Percentiles rank a stretch among this genome's conserved stretches.
phyloP scores from a whole-genome alignment of 1,140 invertebrate species.

The Ooceraea biroi region DNA sequence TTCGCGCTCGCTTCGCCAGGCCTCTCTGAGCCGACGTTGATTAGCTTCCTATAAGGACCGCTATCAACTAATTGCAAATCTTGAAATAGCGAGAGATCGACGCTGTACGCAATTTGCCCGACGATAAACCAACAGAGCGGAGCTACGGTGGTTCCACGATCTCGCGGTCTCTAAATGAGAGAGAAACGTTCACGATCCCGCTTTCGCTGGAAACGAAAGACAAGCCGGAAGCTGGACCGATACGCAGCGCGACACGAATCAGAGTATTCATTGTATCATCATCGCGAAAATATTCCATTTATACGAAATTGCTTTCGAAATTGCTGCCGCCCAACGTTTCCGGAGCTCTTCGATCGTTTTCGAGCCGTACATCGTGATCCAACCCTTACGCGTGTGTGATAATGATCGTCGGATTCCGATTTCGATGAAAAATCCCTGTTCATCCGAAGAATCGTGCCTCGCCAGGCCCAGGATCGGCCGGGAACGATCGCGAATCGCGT shows the following conservation, averaged over 20 bases:
- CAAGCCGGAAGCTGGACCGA: too few relatives aligned
- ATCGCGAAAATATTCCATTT: too few relatives aligned
- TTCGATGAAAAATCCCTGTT: background rate
- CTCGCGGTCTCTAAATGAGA: background rate
- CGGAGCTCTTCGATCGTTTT: too few relatives aligned
- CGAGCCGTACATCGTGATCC: too few relatives aligned
- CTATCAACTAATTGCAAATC: constrained; percentile 31
- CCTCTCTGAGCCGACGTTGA: background rate
- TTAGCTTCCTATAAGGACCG: constrained; percentile 39
- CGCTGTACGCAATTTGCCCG: background rate
- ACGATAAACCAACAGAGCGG: background rate
- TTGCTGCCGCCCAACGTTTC: too few relatives aligned
- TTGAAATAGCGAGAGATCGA: background rate
- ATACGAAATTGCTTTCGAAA: too few relatives aligned
- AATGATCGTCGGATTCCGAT: background rate
- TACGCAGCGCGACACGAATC: too few relatives aligned
- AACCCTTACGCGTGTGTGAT: too few relatives aligned
- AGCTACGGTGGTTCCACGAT: background rate
- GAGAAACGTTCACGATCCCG: background rate
- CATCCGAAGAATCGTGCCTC: background rate
- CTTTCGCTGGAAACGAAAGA: too few relatives aligned
- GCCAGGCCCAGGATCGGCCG: background rate
- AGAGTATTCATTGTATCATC: too few relatives aligned
- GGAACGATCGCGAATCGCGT: constrained; percentile 15
- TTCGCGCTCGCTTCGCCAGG: constrained; percentile 37